These are phyloP conservation scores for Philopedon plagiatum DNA, from an alignment of 2,888 invertebrate genomes.

Conservation along the genomic window DNA sequence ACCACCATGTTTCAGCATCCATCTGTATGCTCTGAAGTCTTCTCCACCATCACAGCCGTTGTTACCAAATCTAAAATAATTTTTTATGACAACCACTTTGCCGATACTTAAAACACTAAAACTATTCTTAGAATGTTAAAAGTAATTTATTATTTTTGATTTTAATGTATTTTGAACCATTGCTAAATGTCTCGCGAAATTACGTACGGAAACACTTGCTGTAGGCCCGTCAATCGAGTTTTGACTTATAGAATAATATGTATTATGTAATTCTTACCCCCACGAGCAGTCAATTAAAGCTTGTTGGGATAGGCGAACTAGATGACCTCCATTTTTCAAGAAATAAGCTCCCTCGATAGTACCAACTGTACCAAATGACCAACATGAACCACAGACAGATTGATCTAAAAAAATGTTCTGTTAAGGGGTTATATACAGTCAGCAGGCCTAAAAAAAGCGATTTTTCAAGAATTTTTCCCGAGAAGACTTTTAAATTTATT, in stretches of 20 bases:
- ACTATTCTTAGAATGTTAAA: no score
- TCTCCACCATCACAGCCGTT: slow-evolving; percentile 99
- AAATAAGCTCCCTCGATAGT: slow-evolving; percentile 94
- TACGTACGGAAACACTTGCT: no score
- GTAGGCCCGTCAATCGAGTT: no score
- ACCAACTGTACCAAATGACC: slow-evolving; percentile 96
- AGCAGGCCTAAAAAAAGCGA: no score
- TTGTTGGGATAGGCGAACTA: slow-evolving; percentile 91
- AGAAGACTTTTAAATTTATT: no score
- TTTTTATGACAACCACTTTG: no score
- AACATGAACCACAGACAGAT: slow-evolving; percentile 97
- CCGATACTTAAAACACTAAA: no score
- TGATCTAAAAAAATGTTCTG: slow-evolving; percentile 77
- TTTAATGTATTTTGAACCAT: no score
- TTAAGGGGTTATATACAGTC: no score
- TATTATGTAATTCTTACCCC: slow-evolving; percentile 73
- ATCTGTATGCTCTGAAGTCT: slow-evolving; percentile 93
- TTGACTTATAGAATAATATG: neutral
- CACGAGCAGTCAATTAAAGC: slow-evolving; percentile 96
- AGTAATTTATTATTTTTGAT: no score
- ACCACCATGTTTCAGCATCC: slow-evolving; percentile 92
- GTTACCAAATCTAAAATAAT: slow-evolving; percentile 80
- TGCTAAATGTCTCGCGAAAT: no score
- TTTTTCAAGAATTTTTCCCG: no score
- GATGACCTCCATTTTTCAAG: slow-evolving; percentile 83